Evolutionary conservation across 2,888 invertebrate species (phyloP).

Genomic region (Deroplatys truncata): DNA sequence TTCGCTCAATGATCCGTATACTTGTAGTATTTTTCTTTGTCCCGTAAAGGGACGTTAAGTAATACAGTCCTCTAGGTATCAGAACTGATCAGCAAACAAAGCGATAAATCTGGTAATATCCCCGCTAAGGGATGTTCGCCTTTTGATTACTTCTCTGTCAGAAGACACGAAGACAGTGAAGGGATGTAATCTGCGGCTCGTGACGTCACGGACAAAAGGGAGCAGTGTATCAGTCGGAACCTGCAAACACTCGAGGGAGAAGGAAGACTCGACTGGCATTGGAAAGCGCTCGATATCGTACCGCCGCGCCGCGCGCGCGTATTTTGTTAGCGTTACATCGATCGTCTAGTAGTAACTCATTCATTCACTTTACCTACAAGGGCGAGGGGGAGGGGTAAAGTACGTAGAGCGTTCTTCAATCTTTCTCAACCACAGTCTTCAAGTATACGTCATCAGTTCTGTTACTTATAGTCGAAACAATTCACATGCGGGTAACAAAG

Average conservation of each 20-base stretch:
- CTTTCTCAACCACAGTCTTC: no score
- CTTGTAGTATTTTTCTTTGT: no score
- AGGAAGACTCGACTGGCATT: neutral
- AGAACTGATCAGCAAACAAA: neutral
- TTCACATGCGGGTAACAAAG: no score
- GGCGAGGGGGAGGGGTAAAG: neutral
- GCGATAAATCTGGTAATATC: neutral
- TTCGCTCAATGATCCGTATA: no score
- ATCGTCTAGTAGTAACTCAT: neutral
- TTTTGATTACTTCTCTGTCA: neutral
- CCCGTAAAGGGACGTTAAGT: no score
- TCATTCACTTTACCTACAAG: neutral
- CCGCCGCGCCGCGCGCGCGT: neutral
- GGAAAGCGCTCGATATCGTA: neutral
- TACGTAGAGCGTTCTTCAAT: no score
- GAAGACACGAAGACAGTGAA: neutral
- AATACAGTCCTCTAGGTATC: neutral
- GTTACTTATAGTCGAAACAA: no score
- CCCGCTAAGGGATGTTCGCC: neutral
- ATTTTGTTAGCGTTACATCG: neutral
- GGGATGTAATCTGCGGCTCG: neutral
- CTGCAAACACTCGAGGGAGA: neutral
- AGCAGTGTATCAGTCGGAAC: neutral
- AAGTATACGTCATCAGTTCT: no score
- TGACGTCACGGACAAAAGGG: neutral